These are phyloP conservation scores for Gisinianus flammeolus DNA, from an alignment of 2,888 invertebrate genomes.

Conservation along the genomic window DNA sequence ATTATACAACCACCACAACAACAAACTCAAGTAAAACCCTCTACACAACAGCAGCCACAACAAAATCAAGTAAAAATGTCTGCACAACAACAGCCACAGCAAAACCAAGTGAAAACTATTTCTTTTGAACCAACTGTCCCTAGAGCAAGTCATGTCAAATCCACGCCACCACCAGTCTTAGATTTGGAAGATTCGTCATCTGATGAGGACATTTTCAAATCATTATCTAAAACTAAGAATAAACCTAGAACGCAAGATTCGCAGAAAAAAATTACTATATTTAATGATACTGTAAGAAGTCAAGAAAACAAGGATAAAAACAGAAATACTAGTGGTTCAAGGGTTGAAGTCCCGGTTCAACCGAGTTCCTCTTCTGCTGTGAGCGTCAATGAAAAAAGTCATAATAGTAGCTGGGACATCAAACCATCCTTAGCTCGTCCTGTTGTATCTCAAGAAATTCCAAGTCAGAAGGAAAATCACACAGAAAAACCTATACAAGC, in stretches of 20 bases:
- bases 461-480: background rate
- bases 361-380: background rate
- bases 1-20: no score
- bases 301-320: background rate
- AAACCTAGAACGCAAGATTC: no score
- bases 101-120: background rate
- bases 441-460: no score
- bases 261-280: background rate
- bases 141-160: background rate
- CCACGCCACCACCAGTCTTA: background rate
- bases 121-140: background rate
- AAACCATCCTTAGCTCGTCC: no score
- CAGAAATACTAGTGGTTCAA: background rate
- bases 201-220: constrained; percentile 16
- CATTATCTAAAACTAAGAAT: no score
- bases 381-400: background rate
- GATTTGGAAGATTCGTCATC: background rate
- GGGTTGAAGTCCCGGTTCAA: background rate
- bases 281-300: background rate
- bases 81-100: no score
- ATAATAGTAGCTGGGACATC: no score
- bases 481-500: no score
- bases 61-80: no score
- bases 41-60: no score
- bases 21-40: no score